Base-by-base conservation (phyloP, 1,140 invertebrate genomes). In the Drosophila nikananu region DNA sequence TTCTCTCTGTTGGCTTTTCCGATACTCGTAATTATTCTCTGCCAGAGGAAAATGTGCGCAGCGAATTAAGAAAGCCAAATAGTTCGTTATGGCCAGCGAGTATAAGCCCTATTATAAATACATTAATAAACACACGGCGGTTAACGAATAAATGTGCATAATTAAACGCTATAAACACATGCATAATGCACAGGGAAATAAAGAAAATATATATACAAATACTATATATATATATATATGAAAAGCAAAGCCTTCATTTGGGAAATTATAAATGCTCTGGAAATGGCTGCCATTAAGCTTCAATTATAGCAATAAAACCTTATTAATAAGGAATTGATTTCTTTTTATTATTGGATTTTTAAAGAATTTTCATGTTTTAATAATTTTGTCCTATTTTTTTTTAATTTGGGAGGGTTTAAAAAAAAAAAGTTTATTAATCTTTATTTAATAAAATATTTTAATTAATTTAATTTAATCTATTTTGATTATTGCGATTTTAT, bases 81-180 rank as follows among this genome's bases (percentile, higher is more conserved):
- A 71, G 67, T 71, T 71, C 27, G 62, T 67, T 67, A 67, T 54
- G 63, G 67, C 19, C 41, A 42, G 30, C 65, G 39, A 48, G 67
- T 71, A 68, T 71, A 68, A 70, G 67, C 64, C 67, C 42, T 71
- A 71, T 68, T 71, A 71, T 71, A 71, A 71, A 71, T 71, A 71
- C 39, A 71, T 71, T 71, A 71, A 71, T 68, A 54, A 37, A 71
- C 48, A 44, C 48, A 70, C 63, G 17, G 27, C 35, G 62, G 44
- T 35, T 58, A 42, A 57, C 39, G 65, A 54, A 67, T 46, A 17
- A 49, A 37, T 74, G 49, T 64, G 63, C 62, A 81, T 86, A 86
- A 86, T 86, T 86, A 86, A 86, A 77, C 75, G 67, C 52, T 21
- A 42, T 54, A 62, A 63, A 62, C 51, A 65, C 60, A 82, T 49